Evolutionary conservation across 2,888 invertebrate species (phyloP).

Genomic region (Hirtodrosophila alboralis): DNA sequence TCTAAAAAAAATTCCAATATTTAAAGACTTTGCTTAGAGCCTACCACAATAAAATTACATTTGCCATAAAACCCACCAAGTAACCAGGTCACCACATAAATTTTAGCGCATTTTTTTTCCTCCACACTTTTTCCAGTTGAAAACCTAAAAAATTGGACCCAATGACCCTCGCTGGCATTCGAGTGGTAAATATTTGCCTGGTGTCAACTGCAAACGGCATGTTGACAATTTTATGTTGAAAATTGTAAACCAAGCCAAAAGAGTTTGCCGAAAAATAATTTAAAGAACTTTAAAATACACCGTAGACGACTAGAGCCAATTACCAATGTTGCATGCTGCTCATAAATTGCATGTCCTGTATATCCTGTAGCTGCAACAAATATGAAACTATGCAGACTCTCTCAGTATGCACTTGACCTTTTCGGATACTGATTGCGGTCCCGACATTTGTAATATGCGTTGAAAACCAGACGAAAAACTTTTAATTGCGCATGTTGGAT

Average conservation of each 20-base stretch:
- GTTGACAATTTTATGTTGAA: conserved; percentile 60
- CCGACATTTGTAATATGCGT: conserved; percentile 70
- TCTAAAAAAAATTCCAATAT: too few species aligned
- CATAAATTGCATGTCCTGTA: conserved; percentile 57
- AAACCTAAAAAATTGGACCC: conserved; percentile 1
- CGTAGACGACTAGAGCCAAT: conserved; percentile 58
- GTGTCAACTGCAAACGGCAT: conserved; percentile 28
- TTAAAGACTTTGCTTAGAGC: conserved; percentile 1
- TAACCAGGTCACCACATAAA: conserved; percentile 67
- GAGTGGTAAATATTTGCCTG: conserved; percentile 58
- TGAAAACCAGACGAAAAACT: conserved; percentile 60
- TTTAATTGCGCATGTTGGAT: conserved; percentile 64
- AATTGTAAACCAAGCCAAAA: conserved; percentile 13
- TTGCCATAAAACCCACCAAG: neutral
- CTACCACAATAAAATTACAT: conserved; percentile 3
- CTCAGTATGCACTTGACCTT: conserved; percentile 74
- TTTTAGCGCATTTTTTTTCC: conserved; percentile 51
- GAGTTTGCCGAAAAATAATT: conserved; percentile 1
- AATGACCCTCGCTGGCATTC: conserved; percentile 22
- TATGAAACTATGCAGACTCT: conserved; percentile 26
- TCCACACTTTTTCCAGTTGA: conserved; percentile 12
- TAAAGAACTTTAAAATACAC: conserved; percentile 26
- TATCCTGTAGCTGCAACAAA: conserved; percentile 13
- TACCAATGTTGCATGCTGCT: conserved; percentile 22
- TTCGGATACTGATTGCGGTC: conserved; percentile 61